Conservation (phyloP, 2,113 vertebrate species). For the Dipodomys spectabilis region DNA sequence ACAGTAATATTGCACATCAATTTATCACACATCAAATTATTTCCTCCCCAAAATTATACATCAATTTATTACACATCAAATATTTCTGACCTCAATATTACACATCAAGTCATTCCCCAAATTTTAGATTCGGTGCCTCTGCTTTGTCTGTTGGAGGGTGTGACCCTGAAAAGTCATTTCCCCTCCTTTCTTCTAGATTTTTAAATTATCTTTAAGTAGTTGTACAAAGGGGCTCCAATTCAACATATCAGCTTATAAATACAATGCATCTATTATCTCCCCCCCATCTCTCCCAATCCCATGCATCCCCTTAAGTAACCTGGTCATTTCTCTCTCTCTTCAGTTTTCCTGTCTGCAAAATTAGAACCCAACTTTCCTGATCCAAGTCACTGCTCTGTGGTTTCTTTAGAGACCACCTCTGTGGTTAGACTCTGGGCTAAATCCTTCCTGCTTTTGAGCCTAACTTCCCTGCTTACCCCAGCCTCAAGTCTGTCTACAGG, state of each 20-base stretch:
- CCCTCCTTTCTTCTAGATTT: too few species aligned
- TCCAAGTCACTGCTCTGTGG: neutral
- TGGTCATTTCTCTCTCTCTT: neutral
- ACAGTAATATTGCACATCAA: too few species aligned
- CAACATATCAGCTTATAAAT: too few species aligned
- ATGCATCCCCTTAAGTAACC: too few species aligned
- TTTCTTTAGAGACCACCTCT: neutral
- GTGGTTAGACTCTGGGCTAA: neutral
- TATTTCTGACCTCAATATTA: neutral
- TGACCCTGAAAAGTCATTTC: neutral
- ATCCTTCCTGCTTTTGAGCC: neutral
- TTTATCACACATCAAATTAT: neutral
- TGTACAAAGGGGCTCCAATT: too few species aligned
- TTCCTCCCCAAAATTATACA: neutral
- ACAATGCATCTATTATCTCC: too few species aligned
- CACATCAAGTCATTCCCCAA: neutral
- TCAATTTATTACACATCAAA: too few species aligned
- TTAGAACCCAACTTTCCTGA: neutral
- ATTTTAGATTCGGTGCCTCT: slow-evolving; percentile 20
- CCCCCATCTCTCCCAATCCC: too few species aligned
- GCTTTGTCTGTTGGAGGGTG: neutral
- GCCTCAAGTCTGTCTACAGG: neutral
- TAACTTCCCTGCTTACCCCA: neutral
- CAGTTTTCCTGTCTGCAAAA: neutral
- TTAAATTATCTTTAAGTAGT: too few species aligned